Conservation (phyloP, 1,140 invertebrate species). For the Uloborus diversus region DNA sequence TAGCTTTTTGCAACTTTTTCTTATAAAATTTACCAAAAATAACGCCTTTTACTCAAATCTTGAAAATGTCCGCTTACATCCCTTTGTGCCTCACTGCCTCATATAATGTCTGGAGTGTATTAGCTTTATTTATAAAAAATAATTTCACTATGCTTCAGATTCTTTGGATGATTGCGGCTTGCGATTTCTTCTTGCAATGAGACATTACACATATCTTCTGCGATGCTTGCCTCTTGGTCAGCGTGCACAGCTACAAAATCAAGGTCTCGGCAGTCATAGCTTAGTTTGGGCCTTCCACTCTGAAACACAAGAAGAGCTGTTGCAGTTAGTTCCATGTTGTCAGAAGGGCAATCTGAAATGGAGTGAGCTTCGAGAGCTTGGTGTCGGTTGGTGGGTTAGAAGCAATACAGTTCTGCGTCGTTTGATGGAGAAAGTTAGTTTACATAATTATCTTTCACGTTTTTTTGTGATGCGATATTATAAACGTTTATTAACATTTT, state of each 20-base stretch:
- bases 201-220: constrained; percentile 95
- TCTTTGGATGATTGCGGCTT: constrained; percentile 97
- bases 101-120: no score
- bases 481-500: background rate
- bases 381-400: constrained; percentile 96
- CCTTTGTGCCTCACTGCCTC: no score
- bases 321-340: constrained; percentile 88
- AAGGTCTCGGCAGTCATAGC: constrained; percentile 91
- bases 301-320: constrained; percentile 94
- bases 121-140: no score
- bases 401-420: constrained; percentile 83
- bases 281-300: constrained; percentile 99
- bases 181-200: constrained; percentile 95
- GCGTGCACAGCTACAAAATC: constrained; percentile 83
- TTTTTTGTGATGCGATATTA: background rate
- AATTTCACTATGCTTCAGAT: no score
- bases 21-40: no score
- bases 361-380: constrained; percentile 90
- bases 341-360: constrained; percentile 77
- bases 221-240: constrained; percentile 89
- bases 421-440: constrained; percentile 83
- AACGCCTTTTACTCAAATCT: no score
- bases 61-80: no score
- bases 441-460: background rate
- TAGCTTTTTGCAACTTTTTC: no score